These are phyloP conservation scores for Eumerus sabulonum DNA, from an alignment of 2,888 invertebrate genomes.

Conservation along the genomic window DNA sequence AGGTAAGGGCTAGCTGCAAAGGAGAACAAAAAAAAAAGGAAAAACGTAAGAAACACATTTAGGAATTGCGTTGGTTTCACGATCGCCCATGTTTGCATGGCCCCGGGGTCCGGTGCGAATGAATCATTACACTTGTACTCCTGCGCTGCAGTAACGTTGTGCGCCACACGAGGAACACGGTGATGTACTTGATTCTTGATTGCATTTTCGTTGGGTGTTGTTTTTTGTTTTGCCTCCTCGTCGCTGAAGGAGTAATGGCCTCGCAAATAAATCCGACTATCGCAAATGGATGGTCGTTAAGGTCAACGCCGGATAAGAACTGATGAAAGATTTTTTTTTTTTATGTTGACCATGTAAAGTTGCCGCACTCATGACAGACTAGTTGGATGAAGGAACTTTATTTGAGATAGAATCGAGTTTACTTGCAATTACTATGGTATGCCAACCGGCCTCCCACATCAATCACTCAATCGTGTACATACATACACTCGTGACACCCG, in stretches of 20 bases:
- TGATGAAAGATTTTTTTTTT: constrained; percentile 34
- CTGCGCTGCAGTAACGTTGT: constrained; percentile 22
- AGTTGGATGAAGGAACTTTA: too few species aligned
- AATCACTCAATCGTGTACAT: constrained; percentile 32
- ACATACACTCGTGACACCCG: constrained; percentile 45
- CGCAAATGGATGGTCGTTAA: constrained; percentile 58
- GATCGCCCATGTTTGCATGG: constrained; percentile 57
- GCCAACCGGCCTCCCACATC: constrained; percentile 6
- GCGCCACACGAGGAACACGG: constrained; percentile 20
- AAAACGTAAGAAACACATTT: constrained; percentile 11
- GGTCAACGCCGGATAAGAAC: constrained; percentile 45
- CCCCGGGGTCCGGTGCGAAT: constrained; percentile 51
- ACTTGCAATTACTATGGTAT: too few species aligned
- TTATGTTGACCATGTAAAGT: constrained; percentile 11
- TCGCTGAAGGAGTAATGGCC: not conserved
- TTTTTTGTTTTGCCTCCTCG: not conserved
- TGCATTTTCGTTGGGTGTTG: constrained; percentile 43
- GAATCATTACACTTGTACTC: constrained; percentile 57
- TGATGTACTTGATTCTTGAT: constrained; percentile 66
- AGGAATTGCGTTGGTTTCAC: constrained; percentile 37
- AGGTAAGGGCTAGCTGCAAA: too few species aligned
- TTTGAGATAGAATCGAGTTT: too few species aligned
- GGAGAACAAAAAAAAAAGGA: constrained; percentile 7
- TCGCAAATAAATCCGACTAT: constrained; percentile 39
- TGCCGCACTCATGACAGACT: too few species aligned